Conservation (phyloP, 2,797 vertebrate genomes). For the Bufotes viridis region DNA sequence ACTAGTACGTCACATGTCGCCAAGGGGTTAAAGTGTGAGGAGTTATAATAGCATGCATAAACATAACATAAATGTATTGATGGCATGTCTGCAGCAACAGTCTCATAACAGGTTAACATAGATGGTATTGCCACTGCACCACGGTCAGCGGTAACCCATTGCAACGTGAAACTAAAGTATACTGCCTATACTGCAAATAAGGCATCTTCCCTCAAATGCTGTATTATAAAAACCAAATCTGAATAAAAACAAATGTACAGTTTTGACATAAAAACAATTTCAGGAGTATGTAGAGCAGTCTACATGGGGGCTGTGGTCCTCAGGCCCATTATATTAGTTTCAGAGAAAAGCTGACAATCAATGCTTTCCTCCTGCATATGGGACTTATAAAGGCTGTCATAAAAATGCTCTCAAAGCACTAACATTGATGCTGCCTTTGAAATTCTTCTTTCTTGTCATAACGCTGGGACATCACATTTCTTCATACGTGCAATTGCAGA, state of each 20-base stretch:
- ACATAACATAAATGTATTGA: too few species aligned
- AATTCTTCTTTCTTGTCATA: slow-evolving; percentile 25
- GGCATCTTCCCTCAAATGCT: too few species aligned
- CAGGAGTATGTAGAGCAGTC: background rate
- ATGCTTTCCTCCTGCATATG: slow-evolving; percentile 33
- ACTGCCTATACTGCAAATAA: too few species aligned
- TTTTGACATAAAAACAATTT: background rate
- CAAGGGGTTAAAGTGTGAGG: too few species aligned
- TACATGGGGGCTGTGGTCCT: background rate
- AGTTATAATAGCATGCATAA: too few species aligned
- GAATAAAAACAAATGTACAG: background rate
- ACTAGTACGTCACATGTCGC: too few species aligned
- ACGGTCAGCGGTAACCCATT: too few species aligned
- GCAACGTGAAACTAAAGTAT: too few species aligned
- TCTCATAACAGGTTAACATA: too few species aligned
- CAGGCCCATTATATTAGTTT: background rate
- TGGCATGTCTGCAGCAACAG: too few species aligned
- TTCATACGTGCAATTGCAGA: background rate
- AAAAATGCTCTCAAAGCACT: slow-evolving; percentile 37
- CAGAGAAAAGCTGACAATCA: slow-evolving; percentile 28
- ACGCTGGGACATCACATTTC: slow-evolving; percentile 15
- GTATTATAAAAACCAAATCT: too few species aligned
- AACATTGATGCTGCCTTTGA: slow-evolving; percentile 2
- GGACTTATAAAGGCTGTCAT: slow-evolving; percentile 34
- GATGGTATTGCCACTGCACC: too few species aligned